phyloP scores from a whole-genome alignment of 2,888 invertebrate genomes.

The Nowickia ferox region DNA sequence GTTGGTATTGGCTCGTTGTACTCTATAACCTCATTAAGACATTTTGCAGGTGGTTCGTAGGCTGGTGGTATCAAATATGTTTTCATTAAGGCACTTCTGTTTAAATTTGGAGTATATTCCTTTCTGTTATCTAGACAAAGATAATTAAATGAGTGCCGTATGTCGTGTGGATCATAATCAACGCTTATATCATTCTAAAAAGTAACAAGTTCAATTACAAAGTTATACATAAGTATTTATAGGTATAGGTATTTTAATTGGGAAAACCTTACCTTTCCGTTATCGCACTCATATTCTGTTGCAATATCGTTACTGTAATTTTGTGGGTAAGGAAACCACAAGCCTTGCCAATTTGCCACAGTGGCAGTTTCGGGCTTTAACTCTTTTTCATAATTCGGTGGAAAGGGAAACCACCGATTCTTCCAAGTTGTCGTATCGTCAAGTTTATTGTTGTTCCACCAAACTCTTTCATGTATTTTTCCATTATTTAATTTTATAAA shows the following conservation, averaged over 20 bases:
- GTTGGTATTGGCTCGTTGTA: constrained; percentile 88
- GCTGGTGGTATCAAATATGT: constrained; percentile 85
- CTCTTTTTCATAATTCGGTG: constrained; percentile 53
- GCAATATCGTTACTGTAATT: constrained; percentile 25
- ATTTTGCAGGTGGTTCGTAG: constrained; percentile 87
- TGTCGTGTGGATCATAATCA: constrained; percentile 78
- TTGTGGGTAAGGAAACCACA: constrained; percentile 74
- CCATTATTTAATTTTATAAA: constrained; percentile 33
- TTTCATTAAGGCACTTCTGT: constrained; percentile 83
- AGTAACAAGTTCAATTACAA: neutral
- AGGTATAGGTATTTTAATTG: too few species aligned
- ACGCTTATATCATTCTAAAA: constrained; percentile 73
- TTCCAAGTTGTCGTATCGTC: constrained; percentile 77
- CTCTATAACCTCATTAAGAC: constrained; percentile 87
- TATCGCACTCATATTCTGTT: constrained; percentile 85
- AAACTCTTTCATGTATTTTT: constrained; percentile 42
- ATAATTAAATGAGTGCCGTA: constrained; percentile 81
- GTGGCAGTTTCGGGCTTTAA: constrained; percentile 33
- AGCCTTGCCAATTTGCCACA: constrained; percentile 71
- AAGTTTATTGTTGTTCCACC: constrained; percentile 17
- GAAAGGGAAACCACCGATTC: constrained; percentile 82
- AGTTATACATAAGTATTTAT: neutral
- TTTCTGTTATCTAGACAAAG: constrained; percentile 85
- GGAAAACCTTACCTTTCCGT: constrained; percentile 85
- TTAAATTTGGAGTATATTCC: constrained; percentile 83